phyloP scores from a whole-genome alignment of 2,888 invertebrate genomes.

The Leptodirus hochenwartii region DNA sequence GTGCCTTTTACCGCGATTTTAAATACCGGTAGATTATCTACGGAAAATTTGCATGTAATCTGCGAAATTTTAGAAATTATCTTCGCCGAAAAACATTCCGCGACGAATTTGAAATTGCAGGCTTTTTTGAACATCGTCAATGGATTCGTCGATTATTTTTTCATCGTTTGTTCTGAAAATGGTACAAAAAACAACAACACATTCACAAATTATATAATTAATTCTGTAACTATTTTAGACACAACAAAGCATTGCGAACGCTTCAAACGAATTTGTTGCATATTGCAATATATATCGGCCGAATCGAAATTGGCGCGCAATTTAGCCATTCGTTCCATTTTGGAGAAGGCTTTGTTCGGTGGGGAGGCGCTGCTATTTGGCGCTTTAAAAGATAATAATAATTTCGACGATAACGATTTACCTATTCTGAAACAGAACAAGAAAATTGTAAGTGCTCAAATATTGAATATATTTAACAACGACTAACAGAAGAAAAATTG shows the following conservation, averaged over 20 bases:
- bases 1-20: slow-evolving; percentile 27
- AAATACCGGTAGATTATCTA: slow-evolving; percentile 23
- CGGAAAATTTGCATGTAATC: slow-evolving; percentile 31
- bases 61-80: slow-evolving; percentile 43
- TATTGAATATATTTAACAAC: no score
- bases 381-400: slow-evolving; percentile 28
- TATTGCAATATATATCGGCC: slow-evolving; percentile 45
- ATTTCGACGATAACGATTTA: slow-evolving; percentile 28
- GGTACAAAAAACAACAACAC: no score
- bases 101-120: slow-evolving; percentile 39
- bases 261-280: slow-evolving; percentile 40
- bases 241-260: slow-evolving; percentile 41
- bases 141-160: slow-evolving; percentile 58
- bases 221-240: no score
- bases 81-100: slow-evolving; percentile 17
- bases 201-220: no score
- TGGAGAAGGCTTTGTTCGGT: slow-evolving; percentile 54
- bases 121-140: slow-evolving; percentile 49
- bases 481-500: no score
- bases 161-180: slow-evolving; percentile 47
- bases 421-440: slow-evolving; percentile 54
- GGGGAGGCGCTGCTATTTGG: slow-evolving; percentile 48
- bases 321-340: slow-evolving; percentile 49
- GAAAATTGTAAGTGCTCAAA: slow-evolving; percentile 44
- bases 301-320: slow-evolving; percentile 53